phyloP scores from a whole-genome alignment of 2,888 invertebrate genomes.

The Agrotis puta region DNA sequence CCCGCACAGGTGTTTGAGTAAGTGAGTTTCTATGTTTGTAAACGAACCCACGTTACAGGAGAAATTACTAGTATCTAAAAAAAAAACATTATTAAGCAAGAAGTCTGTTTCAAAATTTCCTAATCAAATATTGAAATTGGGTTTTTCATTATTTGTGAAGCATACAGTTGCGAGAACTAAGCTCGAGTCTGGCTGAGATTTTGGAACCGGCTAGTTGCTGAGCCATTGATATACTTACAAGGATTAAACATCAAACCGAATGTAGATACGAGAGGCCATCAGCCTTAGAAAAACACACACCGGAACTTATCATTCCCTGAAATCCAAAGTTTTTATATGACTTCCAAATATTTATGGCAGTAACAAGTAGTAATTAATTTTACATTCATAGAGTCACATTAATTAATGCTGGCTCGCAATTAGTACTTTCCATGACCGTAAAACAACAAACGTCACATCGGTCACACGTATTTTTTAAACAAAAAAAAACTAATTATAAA shows the following conservation, averaged over 20 bases:
- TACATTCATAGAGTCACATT: not conserved
- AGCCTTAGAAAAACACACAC: no score
- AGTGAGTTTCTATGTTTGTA: no score
- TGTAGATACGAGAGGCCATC: not conserved
- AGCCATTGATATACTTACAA: not conserved
- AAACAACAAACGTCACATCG: not conserved
- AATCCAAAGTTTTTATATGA: not conserved
- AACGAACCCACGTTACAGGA: no score
- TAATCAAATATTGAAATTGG: not conserved
- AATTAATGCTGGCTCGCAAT: not conserved
- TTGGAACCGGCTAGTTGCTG: not conserved
- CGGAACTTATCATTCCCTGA: no score
- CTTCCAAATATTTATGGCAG: not conserved
- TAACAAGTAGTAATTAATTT: not conserved
- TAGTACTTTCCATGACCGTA: not conserved
- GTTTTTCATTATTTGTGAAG: not conserved
- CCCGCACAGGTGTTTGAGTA: no score
- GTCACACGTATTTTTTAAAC: conserved; percentile 10
- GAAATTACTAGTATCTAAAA: no score
- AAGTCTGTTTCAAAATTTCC: no score
- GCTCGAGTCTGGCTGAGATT: not conserved
- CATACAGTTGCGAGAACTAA: not conserved
- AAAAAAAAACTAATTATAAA: conserved; percentile 55
- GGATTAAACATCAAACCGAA: not conserved
- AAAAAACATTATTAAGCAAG: no score